Percentiles rank a stretch among this genome's conserved stretches.
These are phyloP conservation scores for Diorhabda elongata DNA, from an alignment of 1,140 invertebrate genomes.

Conservation along the genomic window DNA sequence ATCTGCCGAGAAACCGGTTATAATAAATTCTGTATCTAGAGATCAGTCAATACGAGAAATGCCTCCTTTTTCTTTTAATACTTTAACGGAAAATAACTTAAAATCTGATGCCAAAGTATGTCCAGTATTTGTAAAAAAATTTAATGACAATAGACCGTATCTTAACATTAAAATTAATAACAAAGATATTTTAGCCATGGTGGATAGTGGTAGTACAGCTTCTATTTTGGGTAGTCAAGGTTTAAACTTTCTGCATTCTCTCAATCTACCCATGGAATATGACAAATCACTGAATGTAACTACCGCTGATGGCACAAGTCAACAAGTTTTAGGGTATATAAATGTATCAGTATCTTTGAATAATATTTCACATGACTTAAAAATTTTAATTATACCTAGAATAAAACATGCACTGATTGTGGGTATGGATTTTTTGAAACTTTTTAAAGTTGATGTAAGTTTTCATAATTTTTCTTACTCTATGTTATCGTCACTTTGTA, in stretches of 20 bases:
- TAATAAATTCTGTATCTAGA: too few species aligned
- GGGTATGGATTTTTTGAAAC: slow-evolving; percentile 12
- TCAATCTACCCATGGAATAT: slow-evolving; percentile 5
- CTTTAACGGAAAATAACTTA: too few species aligned
- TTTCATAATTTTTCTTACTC: slow-evolving; percentile 5
- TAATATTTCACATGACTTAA: slow-evolving; percentile 6
- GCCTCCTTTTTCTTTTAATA: too few species aligned
- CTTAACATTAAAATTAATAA: slow-evolving; percentile 6
- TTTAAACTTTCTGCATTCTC: not conserved
- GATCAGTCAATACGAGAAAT: too few species aligned
- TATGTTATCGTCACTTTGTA: slow-evolving; percentile 5
- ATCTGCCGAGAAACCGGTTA: too few species aligned
- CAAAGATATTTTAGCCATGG: not conserved
- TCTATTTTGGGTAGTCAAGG: slow-evolving; percentile 1
- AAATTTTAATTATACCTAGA: slow-evolving; percentile 12
- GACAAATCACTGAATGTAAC: slow-evolving; percentile 2
- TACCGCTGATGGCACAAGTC: slow-evolving; percentile 18
- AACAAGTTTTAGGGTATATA: slow-evolving; percentile 5
- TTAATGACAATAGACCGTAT: slow-evolving; percentile 7
- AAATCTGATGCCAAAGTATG: too few species aligned
- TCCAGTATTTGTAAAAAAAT: slow-evolving; percentile 10
- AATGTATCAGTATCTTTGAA: slow-evolving; percentile 1
- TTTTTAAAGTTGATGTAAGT: not conserved
- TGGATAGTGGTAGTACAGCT: not conserved
- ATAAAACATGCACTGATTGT: slow-evolving; percentile 10